Evolutionary conservation across 2,888 invertebrate species (phyloP).

Genomic region (Hydrotaea cyrtoneurina): DNA sequence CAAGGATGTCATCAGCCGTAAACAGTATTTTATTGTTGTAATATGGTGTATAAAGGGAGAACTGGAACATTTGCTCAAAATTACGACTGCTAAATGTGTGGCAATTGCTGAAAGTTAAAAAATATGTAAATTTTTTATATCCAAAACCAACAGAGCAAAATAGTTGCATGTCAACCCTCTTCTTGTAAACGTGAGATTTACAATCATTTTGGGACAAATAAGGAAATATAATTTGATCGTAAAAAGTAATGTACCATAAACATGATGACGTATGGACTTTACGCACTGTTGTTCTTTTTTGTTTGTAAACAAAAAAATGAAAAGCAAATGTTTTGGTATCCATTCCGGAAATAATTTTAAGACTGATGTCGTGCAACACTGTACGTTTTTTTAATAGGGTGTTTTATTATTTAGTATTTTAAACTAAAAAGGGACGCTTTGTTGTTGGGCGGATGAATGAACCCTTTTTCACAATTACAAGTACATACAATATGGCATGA

Average conservation of each 20-base stretch:
- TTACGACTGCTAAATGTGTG: constrained; percentile 3
- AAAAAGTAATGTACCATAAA: constrained; percentile 19
- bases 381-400: constrained; percentile 1
- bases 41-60: neutral
- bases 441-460: no score
- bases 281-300: neutral
- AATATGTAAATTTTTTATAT: constrained; percentile 29
- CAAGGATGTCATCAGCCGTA: constrained; percentile 28
- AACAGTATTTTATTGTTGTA: constrained; percentile 30
- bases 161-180: constrained; percentile 10
- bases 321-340: neutral
- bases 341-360: no score
- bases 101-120: neutral
- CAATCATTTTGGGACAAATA: constrained; percentile 1
- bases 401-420: neutral
- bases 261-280: neutral
- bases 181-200: constrained; percentile 8
- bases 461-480: no score
- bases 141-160: neutral
- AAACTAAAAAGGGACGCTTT: no score
- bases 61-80: constrained; percentile 3
- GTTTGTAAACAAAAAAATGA: no score
- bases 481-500: no score
- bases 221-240: constrained; percentile 13
- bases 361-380: neutral